Conservation (phyloP, 2,888 invertebrate species). For the Podabrus alpinus region DNA sequence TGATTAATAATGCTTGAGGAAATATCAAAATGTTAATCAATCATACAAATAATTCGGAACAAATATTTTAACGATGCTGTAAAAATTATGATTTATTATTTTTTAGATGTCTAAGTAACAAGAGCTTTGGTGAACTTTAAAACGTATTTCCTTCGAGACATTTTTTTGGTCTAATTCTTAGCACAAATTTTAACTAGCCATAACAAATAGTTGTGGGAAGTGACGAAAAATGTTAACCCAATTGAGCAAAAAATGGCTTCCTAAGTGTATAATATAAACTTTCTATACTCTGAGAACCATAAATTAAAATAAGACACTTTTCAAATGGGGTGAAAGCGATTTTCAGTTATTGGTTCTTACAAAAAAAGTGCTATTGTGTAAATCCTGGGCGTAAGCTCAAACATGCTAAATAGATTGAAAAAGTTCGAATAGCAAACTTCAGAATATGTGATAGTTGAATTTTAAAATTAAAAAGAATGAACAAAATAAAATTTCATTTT, state of each 20-base stretch:
- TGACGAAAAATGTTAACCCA: neutral
- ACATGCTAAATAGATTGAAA: neutral
- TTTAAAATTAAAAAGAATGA: neutral
- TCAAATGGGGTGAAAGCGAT: conserved; percentile 3
- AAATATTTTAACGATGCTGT: neutral
- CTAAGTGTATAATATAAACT: neutral
- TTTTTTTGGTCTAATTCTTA: neutral
- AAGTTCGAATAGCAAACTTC: neutral
- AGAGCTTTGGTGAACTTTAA: neutral
- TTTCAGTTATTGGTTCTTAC: conserved; percentile 9
- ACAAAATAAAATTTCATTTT: neutral
- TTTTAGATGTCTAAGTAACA: neutral
- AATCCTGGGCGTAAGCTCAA: conserved; percentile 7
- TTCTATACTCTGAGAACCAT: neutral
- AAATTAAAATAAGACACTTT: neutral
- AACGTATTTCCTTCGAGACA: neutral
- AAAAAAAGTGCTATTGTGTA: conserved; percentile 4
- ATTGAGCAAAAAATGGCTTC: neutral
- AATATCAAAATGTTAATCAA: neutral
- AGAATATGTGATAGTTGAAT: neutral
- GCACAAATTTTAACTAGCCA: neutral
- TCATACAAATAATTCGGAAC: neutral
- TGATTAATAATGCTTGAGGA: neutral
- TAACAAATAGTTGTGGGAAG: neutral
- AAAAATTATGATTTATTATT: neutral